Percentiles rank a stretch among this genome's conserved stretches.
phyloP scores from a whole-genome alignment of 2,888 invertebrate species.

The Frankliniella intonsa region DNA sequence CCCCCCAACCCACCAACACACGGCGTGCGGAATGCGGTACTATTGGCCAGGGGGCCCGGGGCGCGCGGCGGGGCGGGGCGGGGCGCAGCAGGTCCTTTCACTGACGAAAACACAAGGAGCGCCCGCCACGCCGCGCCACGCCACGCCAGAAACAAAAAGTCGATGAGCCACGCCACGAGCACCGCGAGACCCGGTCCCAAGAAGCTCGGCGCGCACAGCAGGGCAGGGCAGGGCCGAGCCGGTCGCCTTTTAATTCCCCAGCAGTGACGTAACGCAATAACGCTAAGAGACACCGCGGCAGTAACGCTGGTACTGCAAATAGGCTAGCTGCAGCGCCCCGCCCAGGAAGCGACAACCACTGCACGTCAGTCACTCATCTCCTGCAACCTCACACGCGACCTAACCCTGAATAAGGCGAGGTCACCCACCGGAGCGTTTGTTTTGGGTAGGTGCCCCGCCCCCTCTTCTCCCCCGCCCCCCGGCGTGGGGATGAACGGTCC shows the following conservation, averaged over 20 bases:
- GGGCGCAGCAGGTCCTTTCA: neutral
- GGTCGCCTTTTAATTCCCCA: neutral
- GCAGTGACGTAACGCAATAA: too few species aligned
- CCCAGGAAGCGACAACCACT: too few species aligned
- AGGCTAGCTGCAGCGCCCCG: too few species aligned
- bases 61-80: neutral
- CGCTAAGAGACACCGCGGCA: too few species aligned
- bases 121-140: neutral
- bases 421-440: too few species aligned
- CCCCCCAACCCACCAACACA: neutral
- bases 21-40: conserved; percentile 11
- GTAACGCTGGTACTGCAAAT: too few species aligned
- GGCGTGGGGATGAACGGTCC: too few species aligned
- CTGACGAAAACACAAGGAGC: neutral
- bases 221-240: neutral
- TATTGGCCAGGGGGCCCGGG: neutral
- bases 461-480: too few species aligned
- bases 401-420: too few species aligned
- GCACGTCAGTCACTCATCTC: too few species aligned
- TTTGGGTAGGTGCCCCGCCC: too few species aligned
- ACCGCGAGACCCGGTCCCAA: neutral
- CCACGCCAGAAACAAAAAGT: neutral
- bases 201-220: neutral
- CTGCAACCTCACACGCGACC: too few species aligned
- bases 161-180: neutral